Evolutionary conservation across 2,888 invertebrate species (phyloP).

Genomic region (Tinea semifulvella): DNA sequence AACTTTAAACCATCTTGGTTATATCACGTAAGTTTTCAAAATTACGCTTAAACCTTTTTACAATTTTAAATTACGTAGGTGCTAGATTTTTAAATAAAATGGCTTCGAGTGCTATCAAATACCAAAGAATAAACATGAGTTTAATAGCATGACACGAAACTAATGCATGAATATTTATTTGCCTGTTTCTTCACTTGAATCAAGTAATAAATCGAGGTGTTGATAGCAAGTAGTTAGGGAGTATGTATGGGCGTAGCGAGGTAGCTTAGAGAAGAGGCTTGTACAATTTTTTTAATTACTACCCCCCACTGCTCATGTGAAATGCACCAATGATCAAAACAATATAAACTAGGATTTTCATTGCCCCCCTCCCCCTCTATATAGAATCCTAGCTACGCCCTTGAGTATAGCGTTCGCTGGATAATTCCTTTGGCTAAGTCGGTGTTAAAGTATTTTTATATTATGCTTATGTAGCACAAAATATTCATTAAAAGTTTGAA

Average conservation of each 20-base stretch:
- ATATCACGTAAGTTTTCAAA: too few species aligned
- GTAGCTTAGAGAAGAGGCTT: background rate
- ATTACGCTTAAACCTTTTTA: too few species aligned
- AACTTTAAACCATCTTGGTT: too few species aligned
- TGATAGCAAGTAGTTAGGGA: conserved; percentile 31
- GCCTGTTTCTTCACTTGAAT: background rate
- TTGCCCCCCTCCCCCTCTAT: too few species aligned
- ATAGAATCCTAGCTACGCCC: too few species aligned
- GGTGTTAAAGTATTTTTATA: conserved; percentile 65
- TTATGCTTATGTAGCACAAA: conserved; percentile 66
- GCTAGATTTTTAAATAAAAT: too few species aligned
- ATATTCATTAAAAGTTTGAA: conserved; percentile 65
- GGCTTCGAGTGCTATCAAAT: conserved; percentile 2
- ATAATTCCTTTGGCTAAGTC: conserved; percentile 51
- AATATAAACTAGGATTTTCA: too few species aligned
- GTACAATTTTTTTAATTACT: too few species aligned
- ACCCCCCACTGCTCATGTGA: too few species aligned
- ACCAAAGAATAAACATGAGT: conserved; percentile 1
- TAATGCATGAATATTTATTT: background rate
- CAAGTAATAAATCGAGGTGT: background rate
- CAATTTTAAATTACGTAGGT: too few species aligned
- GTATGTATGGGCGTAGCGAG: conserved; percentile 46
- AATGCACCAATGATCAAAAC: too few species aligned
- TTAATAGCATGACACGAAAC: background rate
- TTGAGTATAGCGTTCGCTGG: conserved; percentile 56